Evolutionary conservation across 2,888 invertebrate genomes (phyloP), one percentile per base, ranked within the genome.

Genomic region (Odiellus spinosus): DNA sequence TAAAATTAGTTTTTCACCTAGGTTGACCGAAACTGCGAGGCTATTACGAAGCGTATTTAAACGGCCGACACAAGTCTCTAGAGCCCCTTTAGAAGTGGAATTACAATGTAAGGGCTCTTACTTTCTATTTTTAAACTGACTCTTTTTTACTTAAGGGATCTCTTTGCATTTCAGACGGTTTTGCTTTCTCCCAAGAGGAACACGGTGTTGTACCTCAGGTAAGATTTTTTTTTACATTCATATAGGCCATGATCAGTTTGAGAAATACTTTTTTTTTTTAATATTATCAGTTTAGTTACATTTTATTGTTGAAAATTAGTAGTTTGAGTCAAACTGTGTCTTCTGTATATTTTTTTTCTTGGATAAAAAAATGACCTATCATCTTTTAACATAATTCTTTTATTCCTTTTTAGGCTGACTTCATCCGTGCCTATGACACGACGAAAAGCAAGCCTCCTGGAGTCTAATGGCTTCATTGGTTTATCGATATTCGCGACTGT

Each of bases 131-230:
- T 2, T 15, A 17, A 36, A 36, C 14, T 34, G 2, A 12, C 11
- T 34, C n/a, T 34, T 34, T 12, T 34, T 34, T 34, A 34, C n/a
- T 34, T 11, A 34, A 34, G n/a, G n/a, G 11, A 34, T 34, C n/a
- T 34, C n/a, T 12, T 34, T 34, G n/a, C 34, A 34, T 62, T 63
- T 54, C 71, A 93, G 91, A 91, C 79, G 95, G 95, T 55, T 95
- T 84, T 73, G 95, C 96, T 58, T 98, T 98, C 73, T 96, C 95
- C 40, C 96, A 96, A 80, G 96, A 96, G 71, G 96, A 98, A 72
- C 86, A 90, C 64, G 93, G 91, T 57, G 84, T 81, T 60, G 85
- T 96, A 55, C 81, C 87, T 44, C 64, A 64, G 53, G 57, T 57
- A 50, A 43, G 41, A 11, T 15, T 39, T 14, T 14, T 17, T 34